A percentile compares a stretch with the other conserved stretches of the same genome.
phyloP scores from a whole-genome alignment of 2,113 vertebrate genomes.

The Acanthisitta chloris region DNA sequence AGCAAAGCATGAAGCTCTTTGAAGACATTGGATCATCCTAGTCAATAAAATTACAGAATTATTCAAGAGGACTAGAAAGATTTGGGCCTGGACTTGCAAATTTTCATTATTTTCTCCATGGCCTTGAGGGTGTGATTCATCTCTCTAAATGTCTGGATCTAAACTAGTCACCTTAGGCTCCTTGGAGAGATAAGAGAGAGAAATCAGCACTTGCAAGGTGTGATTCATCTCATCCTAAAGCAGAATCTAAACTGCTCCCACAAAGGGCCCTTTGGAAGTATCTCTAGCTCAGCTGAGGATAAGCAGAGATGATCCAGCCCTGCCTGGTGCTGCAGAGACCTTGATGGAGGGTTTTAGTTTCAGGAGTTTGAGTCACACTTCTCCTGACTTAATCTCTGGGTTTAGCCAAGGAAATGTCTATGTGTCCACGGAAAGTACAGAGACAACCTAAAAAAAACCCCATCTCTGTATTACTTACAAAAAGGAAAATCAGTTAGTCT shows the following conservation, averaged over 20 bases:
- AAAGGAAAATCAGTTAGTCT: neutral
- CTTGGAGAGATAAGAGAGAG: neutral
- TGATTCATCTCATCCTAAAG: neutral
- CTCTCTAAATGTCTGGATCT: neutral
- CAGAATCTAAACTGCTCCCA: neutral
- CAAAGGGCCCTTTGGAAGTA: neutral
- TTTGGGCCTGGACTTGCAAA: constrained; percentile 1
- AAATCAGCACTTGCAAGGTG: neutral
- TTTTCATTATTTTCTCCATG: neutral
- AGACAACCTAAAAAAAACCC: neutral
- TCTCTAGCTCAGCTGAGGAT: fast-evolving
- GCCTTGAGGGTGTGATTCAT: constrained; percentile 36
- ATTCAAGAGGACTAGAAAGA: neutral
- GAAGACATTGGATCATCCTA: neutral
- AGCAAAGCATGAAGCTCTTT: neutral
- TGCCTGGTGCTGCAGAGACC: neutral
- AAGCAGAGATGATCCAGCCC: neutral
- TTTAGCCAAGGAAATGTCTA: neutral
- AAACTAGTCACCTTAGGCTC: constrained; percentile 33
- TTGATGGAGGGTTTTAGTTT: fast-evolving
- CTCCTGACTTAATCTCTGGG: neutral
- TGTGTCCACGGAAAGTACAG: neutral
- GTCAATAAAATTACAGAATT: neutral
- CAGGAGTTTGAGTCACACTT: neutral
- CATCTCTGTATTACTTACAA: neutral